Evolutionary conservation across 2,888 invertebrate species (phyloP), one percentile per base, ranked within the genome.

Genomic region (Zaprionus obscuricornis): DNA sequence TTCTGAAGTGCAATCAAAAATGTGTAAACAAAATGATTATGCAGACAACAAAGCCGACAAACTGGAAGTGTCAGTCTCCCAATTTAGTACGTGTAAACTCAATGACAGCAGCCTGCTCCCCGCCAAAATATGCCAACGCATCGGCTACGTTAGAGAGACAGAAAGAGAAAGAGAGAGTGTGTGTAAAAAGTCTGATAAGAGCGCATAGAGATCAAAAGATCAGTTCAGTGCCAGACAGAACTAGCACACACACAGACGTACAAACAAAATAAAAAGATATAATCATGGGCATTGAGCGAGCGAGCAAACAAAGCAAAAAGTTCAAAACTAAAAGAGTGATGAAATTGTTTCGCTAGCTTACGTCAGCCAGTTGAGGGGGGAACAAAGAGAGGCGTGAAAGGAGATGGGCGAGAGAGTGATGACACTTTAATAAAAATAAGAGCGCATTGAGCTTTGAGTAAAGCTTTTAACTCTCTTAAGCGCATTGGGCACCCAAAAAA

Each of bases 21-120:
- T 55, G 51, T 74, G 79, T 85, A 82, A 81, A 85, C 81, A 81
- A 57, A 81, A 81, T 85, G 76, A 81, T 81, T 85, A 74, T 69
- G 63, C 84, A 76, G 84, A 76, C 74, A 63, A 76, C 79, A 79
- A 73, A 71, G 59, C 46, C 51, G 42, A 42, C 57, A 40, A 59
- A 59, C 59, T 46, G 55, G 20, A 40, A 37, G 37, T 57, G 40
- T 37, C 46, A 33, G 40, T 29, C 24, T 22, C 37, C 31, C 24
- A 29, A 45, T 27, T 46, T 27, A 27, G 7, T 3, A n/a, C n/a
- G n/a, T n/a, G n/a, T n/a, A n/a, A n/a, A n/a, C n/a, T n/a, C n/a
- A n/a, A n/a, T n/a, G n/a, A n/a, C n/a, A n/a, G n/a, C n/a, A n/a
- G n/a, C n/a, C n/a, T n/a, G n/a, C n/a, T 11, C 5, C 3, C 26